These are phyloP conservation scores for Poecilia velifera DNA, from an alignment of 2,797 vertebrate species.

Conservation along the genomic window DNA sequence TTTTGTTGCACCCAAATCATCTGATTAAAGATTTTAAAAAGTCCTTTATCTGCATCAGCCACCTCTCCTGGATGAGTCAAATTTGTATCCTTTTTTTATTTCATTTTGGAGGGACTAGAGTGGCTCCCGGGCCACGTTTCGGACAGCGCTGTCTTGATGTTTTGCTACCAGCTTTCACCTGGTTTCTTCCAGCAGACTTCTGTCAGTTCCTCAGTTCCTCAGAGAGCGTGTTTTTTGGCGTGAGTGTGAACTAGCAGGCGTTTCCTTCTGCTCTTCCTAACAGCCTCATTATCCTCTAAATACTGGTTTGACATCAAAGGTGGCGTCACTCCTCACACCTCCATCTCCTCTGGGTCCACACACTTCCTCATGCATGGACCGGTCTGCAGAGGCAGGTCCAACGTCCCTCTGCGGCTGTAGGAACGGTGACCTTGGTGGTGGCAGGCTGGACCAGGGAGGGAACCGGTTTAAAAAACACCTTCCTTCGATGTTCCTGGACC, in stretches of 20 bases:
- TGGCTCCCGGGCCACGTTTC: no score
- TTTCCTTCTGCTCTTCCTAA: slow-evolving; percentile 64
- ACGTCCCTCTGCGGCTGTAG: neutral
- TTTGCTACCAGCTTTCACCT: neutral
- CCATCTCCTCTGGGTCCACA: slow-evolving; percentile 21
- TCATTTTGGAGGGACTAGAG: no score
- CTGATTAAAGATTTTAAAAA: no score
- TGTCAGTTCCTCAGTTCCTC: neutral
- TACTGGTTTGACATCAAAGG: slow-evolving; percentile 79
- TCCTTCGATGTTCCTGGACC: slow-evolving; percentile 11
- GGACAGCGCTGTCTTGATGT: neutral
- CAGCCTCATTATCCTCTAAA: slow-evolving; percentile 81
- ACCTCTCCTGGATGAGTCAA: no score
- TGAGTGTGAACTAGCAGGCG: slow-evolving; percentile 42
- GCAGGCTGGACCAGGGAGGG: neutral
- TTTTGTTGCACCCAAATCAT: neutral
- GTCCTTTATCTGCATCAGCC: neutral
- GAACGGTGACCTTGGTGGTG: neutral
- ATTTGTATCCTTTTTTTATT: no score
- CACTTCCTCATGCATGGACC: neutral
- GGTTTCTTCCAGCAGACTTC: slow-evolving; percentile 2
- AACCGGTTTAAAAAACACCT: neutral
- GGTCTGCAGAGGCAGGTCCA: neutral
- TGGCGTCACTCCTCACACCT: slow-evolving; percentile 61
- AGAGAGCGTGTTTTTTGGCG: neutral